Conservation (phyloP, 2,888 invertebrate genomes). For the Villa cingulata region DNA sequence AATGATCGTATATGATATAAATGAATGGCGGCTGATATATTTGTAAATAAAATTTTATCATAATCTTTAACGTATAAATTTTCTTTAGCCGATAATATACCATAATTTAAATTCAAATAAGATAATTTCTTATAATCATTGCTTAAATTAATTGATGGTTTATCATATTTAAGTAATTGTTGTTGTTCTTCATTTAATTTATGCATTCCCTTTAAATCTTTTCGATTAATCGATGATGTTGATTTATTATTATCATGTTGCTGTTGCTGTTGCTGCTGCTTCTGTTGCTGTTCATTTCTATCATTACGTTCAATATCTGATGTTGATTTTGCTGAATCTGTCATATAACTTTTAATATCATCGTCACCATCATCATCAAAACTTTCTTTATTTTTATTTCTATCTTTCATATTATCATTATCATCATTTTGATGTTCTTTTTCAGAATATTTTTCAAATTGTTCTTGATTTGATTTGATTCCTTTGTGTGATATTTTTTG, state of each 20-base stretch:
- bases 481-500: too few species aligned
- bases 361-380: too few species aligned
- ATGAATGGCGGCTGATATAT: conserved; percentile 33
- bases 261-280: too few species aligned
- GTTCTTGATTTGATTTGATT: too few species aligned
- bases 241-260: too few species aligned
- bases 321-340: too few species aligned
- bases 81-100: neutral
- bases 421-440: neutral
- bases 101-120: neutral
- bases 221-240: too few species aligned
- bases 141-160: neutral
- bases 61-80: conserved; percentile 27
- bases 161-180: neutral
- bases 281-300: too few species aligned
- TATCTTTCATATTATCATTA: neutral
- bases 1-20: conserved; percentile 28
- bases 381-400: neutral
- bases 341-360: too few species aligned
- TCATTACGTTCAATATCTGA: too few species aligned
- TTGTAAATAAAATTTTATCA: conserved; percentile 27
- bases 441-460: neutral
- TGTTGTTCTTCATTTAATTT: neutral
- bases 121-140: neutral
- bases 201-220: too few species aligned